Base-by-base conservation (phyloP, 2,113 vertebrate species). In the Strix uralensis region DNA sequence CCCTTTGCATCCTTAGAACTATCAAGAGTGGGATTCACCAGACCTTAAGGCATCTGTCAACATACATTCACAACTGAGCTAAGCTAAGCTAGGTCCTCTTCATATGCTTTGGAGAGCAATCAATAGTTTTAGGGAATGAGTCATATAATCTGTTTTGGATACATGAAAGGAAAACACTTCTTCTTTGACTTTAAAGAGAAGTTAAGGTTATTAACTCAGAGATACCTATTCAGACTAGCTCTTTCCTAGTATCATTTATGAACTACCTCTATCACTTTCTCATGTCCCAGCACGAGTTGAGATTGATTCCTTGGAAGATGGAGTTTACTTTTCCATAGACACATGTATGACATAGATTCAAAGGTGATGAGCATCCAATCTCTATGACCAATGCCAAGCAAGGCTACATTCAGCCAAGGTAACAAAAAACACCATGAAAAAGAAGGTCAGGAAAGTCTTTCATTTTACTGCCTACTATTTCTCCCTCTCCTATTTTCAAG, bases 11-110 rank as follows among this genome's bases (percentile, higher is more conserved):
- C 63, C 86, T 94, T 58, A 81, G 63, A 88, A 17, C 54, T 96
- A 94, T 52, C 87, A 70, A 67, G 82, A 93, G 75, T 90, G 82
- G 75, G 95, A 93, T 90, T 96, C 63, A 92, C 69, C 79, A 94
- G 87, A 82, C 85, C 87, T 96, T 85, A 88, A 90, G 79, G 88
- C 90, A 97, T 90, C 96, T 93, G 90, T 94, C 95, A 96, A 86
- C 79, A 52, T 34, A 72, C 58, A 72, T 92, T 93, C 88, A 90
- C 92, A 94, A 91, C 54, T 51, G 66, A 90, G 63, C 66, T 94
- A 54, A 91, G 66, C 62, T 51, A 85, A 96, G 78, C 58, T 80
- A 70, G 52, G 36, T 82, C 74, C 22, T 82, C 74, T 82, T 71
- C 73, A 81, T 15, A 75, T 49, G 36, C 57, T 91, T 73, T 86